Conservation (phyloP, 2,797 vertebrate species). For the Oreonectes daqikongensis region DNA sequence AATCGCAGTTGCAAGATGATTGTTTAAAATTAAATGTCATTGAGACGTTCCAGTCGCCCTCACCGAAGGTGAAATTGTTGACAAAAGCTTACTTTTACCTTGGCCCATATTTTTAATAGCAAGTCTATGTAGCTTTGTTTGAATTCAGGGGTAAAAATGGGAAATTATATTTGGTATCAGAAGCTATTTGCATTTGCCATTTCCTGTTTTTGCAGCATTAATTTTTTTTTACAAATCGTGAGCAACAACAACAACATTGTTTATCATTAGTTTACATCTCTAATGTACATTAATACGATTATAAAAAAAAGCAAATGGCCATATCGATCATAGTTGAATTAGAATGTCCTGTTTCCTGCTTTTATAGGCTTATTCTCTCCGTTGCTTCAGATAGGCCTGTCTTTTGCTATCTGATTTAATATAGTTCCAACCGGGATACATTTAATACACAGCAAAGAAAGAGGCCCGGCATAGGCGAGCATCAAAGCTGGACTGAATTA, state of each 20-base stretch:
- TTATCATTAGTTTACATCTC: background rate
- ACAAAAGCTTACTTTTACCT: background rate
- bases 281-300: background rate
- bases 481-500: slow-evolving; percentile 46
- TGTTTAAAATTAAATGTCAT: background rate
- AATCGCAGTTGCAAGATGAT: background rate
- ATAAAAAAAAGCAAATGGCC: background rate
- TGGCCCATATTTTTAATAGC: background rate
- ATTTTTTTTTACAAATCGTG: background rate
- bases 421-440: slow-evolving; percentile 27
- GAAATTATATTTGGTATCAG: slow-evolving; percentile 1
- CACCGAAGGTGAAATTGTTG: slow-evolving; percentile 6
- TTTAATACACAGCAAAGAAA: slow-evolving; percentile 8
- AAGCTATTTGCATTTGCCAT: background rate
- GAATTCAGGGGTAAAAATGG: slow-evolving; percentile 20
- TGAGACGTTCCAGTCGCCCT: background rate
- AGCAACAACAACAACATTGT: background rate
- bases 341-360: background rate
- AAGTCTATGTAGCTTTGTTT: background rate
- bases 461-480: slow-evolving; percentile 6
- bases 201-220: background rate
- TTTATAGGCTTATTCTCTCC: slow-evolving; percentile 13
- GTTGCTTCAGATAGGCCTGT: background rate
- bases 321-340: background rate
- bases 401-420: slow-evolving; percentile 40